Base-by-base conservation (phyloP, 2,888 invertebrate genomes). In the Serripes groenlandicus region DNA sequence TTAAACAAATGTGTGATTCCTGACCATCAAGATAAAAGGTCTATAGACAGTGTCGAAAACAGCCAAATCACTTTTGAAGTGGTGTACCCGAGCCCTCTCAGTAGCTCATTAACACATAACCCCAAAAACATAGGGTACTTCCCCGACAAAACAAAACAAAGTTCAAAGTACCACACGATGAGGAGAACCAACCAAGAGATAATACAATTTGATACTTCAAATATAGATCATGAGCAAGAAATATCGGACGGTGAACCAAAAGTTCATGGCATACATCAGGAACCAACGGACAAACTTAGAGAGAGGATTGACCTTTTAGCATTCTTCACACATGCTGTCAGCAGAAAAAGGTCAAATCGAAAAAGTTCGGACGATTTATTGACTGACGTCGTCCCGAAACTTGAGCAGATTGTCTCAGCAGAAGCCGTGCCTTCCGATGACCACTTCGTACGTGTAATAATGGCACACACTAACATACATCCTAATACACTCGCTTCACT, bases 101-200 rank as follows among this genome's bases (percentile, higher is more conserved):
- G 78, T 21, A 88, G 86, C 54, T 89, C 87, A 7, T 54, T 90
- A 7, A 79, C 87, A 1, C 88, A 90, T 60, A 86, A 88, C 58
- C 70, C 81, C 11, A 88, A 90, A 71, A 81, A 79, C 26, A 79
- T 89, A 23, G 81, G 81, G 7, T 54, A 77, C 34, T 30, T 75
- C 18, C 37, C n/a, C 3, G 26, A 23, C 11, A 35, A 77, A 34
- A 9, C 26, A 26, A 23, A 26, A 32, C 42, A 66, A 26, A 37
- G 42, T 23, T 66, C 66, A 4, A 66, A 66, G 28, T 28, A 66
- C 42, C 23, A 26, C 23, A 66, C 37, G 11, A 5, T 66, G 7
- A 11, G 66, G 34, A 28, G 32, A 30, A 1, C 35, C 28, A 66
- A 66, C 26, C 66, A 42, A 3, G 26, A 66, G 9, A 32, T 64